Evolutionary conservation across 1,140 invertebrate genomes (phyloP).

Genomic region (Bathynomus jamesi): DNA sequence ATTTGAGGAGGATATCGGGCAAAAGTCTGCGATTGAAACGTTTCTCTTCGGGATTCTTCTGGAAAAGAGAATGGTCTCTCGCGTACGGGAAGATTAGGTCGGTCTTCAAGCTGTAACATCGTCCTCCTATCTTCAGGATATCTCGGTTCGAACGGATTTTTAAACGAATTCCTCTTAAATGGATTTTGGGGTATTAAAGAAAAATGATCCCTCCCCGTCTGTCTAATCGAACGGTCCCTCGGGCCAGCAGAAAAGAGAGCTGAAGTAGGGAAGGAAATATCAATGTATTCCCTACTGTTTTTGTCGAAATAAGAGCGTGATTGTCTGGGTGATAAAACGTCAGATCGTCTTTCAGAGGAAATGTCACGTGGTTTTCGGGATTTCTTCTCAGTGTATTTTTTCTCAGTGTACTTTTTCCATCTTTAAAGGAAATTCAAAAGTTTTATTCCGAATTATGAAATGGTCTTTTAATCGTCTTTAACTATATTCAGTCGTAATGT

Average conservation of each 20-base stretch:
- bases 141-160: not conserved
- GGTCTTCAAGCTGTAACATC: too few relatives aligned
- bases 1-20: too few relatives aligned
- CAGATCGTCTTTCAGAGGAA: not conserved
- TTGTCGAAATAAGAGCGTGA: not conserved
- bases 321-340: not conserved
- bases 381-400: not conserved
- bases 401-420: too few relatives aligned
- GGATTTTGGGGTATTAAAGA: not conserved
- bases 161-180: not conserved
- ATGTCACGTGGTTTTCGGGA: not conserved
- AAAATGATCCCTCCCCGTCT: not conserved
- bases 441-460: too few relatives aligned
- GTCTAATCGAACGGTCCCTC: not conserved
- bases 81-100: too few relatives aligned
- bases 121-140: too few relatives aligned
- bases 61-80: too few relatives aligned
- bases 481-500: too few relatives aligned
- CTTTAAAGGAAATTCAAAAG: too few relatives aligned
- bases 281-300: not conserved
- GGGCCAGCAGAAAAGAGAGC: not conserved
- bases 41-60: too few relatives aligned
- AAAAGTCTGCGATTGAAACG: too few relatives aligned
- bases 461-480: too few relatives aligned
- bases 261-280: not conserved